Percentiles rank a stretch among this genome's conserved stretches.
phyloP scores from a whole-genome alignment of 2,888 invertebrate species.

The Stenodera caucasica region DNA sequence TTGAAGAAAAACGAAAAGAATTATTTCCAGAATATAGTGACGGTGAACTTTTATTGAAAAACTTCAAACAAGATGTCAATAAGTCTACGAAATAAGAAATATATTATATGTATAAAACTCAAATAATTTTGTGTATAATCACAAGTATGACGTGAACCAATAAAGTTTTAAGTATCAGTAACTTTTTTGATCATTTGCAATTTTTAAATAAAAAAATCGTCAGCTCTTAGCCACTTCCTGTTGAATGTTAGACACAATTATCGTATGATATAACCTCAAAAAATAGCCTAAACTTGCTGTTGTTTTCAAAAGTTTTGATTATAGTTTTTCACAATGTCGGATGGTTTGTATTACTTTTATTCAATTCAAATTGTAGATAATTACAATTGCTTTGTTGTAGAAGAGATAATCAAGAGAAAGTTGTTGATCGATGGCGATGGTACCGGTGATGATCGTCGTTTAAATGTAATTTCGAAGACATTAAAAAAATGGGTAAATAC shows the following conservation, averaged over 20 bases:
- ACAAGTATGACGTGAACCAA: too few species aligned
- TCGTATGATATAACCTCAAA: too few species aligned
- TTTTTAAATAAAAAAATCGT: neutral
- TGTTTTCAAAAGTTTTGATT: too few species aligned
- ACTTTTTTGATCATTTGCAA: neutral
- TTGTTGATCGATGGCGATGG: constrained; percentile 96
- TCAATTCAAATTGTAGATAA: neutral
- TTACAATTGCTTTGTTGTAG: constrained; percentile 58
- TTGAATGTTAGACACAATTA: too few species aligned
- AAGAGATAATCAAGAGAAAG: constrained; percentile 90
- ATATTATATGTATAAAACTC: neutral
- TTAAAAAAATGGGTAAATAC: constrained; percentile 79
- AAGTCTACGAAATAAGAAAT: neutral
- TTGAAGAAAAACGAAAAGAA: neutral
- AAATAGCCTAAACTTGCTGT: too few species aligned
- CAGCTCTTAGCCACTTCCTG: neutral
- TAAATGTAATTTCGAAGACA: constrained; percentile 82
- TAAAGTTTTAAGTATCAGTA: neutral
- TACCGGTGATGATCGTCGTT: constrained; percentile 89
- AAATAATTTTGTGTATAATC: neutral
- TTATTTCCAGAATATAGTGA: neutral
- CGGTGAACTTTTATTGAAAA: neutral
- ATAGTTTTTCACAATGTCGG: neutral
- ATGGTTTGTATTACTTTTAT: neutral
- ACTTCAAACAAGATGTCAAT: neutral